Evolutionary conservation across 2,888 invertebrate species (phyloP).

Genomic region (Cryptocephalus moraei): DNA sequence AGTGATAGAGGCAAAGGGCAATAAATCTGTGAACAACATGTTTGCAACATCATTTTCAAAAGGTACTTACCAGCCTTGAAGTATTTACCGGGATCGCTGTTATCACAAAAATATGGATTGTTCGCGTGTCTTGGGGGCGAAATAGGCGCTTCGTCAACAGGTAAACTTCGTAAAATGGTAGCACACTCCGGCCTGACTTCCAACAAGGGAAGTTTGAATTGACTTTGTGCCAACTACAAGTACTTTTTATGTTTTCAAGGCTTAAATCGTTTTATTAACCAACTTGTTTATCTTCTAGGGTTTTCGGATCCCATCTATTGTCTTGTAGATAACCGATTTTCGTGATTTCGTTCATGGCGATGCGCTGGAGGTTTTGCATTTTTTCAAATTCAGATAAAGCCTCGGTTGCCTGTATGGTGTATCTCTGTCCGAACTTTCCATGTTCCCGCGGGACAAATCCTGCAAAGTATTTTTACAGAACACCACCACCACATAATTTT

Average conservation of each 20-base stretch:
- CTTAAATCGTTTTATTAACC: slow-evolving; percentile 10
- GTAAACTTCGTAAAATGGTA: slow-evolving; percentile 50
- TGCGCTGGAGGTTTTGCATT: slow-evolving; percentile 47
- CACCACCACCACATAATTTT: not conserved
- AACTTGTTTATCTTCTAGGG: slow-evolving; percentile 52
- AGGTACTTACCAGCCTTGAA: slow-evolving; percentile 49
- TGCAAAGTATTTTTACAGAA: slow-evolving; percentile 22
- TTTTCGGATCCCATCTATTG: slow-evolving; percentile 52
- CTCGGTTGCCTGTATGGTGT: slow-evolving; percentile 60
- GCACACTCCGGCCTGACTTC: slow-evolving; percentile 59
- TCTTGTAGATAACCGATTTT: slow-evolving; percentile 50
- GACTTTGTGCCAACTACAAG: slow-evolving; percentile 52
- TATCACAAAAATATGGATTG: slow-evolving; percentile 59
- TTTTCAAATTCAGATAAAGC: slow-evolving; percentile 63
- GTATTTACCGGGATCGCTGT: slow-evolving; percentile 50
- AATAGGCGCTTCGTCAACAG: slow-evolving; percentile 49
- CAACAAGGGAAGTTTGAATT: slow-evolving; percentile 58
- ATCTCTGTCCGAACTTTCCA: slow-evolving; percentile 60
- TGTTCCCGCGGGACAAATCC: slow-evolving; percentile 59
- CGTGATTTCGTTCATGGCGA: slow-evolving; percentile 48
- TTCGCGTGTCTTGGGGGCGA: slow-evolving; percentile 46
- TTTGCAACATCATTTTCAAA: too few relatives aligned
- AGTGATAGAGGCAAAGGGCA: too few relatives aligned
- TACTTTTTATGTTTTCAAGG: not conserved
- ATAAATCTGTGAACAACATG: too few relatives aligned